Base-by-base conservation (phyloP, 2,113 vertebrate species). In the Andinoacara biseriatus region DNA sequence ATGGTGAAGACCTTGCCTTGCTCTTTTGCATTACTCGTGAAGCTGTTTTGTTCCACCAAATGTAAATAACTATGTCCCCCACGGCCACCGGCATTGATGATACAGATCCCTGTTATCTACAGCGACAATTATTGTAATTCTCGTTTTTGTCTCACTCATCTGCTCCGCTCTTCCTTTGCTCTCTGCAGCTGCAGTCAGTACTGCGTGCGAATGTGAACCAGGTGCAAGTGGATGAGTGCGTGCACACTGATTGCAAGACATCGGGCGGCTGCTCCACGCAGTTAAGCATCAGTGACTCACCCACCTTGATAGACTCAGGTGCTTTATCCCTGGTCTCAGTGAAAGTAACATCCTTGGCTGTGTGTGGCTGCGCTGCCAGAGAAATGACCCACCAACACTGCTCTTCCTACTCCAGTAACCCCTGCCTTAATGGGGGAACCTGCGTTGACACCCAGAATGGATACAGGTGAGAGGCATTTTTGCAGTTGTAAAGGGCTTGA, bases 381-480 rank as follows among this genome's bases (percentile, higher is more conserved):
- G 95, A 96, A 14, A 87, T 93, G 76, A 82, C 90, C 33, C 96
- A 96, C 87, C 95, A 82, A 54, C 65, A 92, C 8, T 98, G 97
- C 89, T 93, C 95, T 22, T 94, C 95, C 58, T 96, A 97, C 86
- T 76, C 94, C 3, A 85, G 1, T 4, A 96, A 92, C 91, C 97
- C 97, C 57, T 98, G 97, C 81, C 94, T 96, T 76, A 96, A 97
- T 5, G 97, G 96, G 20, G 97, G 97, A 20, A 84, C 93, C 3
- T 98, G 97, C 49, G 7, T 94, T 1, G 95, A 97, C 93, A 96
- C 95, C 2, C 90, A 91, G 8, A 96, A 90, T 1, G 97, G 97
- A 54, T 97, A 97, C 96, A 97, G 97, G 97, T 98, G 87, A 95
- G 96, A 63, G 22, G 52, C 31, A 58, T n/a, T 10, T 69, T 57